Evolutionary conservation across 2,797 vertebrate genomes (phyloP).

Genomic region (Enteromius viviparus): DNA sequence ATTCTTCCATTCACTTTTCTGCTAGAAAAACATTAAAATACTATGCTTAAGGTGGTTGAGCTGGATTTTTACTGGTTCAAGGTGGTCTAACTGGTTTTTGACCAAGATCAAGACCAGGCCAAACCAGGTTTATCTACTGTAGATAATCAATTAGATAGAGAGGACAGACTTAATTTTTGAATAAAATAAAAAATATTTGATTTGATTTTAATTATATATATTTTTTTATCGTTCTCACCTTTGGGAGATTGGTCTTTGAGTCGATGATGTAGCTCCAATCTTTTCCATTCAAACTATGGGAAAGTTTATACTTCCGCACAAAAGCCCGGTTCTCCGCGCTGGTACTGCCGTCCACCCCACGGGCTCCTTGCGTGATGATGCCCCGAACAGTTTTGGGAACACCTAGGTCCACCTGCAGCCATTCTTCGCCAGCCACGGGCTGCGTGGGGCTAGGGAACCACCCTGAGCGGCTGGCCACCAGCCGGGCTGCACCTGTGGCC

Average conservation of each 20-base stretch:
- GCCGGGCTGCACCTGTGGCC: slow-evolving; percentile 88
- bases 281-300: slow-evolving; percentile 91
- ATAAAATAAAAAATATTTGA: neutral
- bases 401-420: slow-evolving; percentile 94
- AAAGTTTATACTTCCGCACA: slow-evolving; percentile 94
- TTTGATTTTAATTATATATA: neutral
- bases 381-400: slow-evolving; percentile 87
- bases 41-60: neutral
- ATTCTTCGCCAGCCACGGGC: slow-evolving; percentile 91
- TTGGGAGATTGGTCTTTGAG: slow-evolving; percentile 86
- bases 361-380: slow-evolving; percentile 93
- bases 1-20: neutral
- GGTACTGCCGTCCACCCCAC: slow-evolving; percentile 89
- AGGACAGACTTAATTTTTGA: neutral
- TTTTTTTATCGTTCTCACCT: slow-evolving; percentile 76
- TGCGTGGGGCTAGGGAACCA: slow-evolving; percentile 92
- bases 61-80: slow-evolving; percentile 4
- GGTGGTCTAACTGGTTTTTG: neutral
- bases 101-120: neutral
- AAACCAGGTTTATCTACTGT: neutral
- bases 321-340: slow-evolving; percentile 90
- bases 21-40: neutral
- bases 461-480: slow-evolving; percentile 94
- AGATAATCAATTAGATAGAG: neutral
- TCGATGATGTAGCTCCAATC: slow-evolving; percentile 92